phyloP scores from a whole-genome alignment of 1,140 invertebrate genomes.

The Pogonomyrmex barbatus region DNA sequence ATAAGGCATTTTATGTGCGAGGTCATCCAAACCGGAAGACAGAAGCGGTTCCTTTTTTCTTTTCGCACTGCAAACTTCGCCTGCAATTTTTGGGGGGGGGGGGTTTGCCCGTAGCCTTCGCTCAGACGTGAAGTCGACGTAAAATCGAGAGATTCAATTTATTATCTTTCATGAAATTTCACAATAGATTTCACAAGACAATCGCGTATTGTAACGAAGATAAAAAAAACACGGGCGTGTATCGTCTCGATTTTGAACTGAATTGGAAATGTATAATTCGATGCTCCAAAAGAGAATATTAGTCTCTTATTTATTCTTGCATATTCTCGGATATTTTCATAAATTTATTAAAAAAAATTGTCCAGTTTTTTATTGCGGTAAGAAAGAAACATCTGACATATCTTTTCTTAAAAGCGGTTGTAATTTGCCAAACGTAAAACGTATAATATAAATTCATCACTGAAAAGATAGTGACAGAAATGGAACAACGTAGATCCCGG shows the following conservation, averaged over 20 bases:
- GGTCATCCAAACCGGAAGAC: neutral
- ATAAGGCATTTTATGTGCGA: slow-evolving; percentile 22
- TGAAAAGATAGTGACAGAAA: neutral
- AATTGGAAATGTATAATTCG: neutral
- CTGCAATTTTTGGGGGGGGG: neutral
- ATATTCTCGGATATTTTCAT: neutral
- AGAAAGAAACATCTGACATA: neutral
- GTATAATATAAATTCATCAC: neutral
- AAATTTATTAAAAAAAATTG: neutral
- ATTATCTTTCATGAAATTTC: slow-evolving; percentile 19
- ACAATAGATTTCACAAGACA: neutral
- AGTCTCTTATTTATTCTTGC: too few relatives aligned
- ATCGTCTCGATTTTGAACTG: neutral
- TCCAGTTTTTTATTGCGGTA: neutral
- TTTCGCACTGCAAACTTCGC: neutral
- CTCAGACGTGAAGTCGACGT: neutral
- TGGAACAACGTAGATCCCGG: neutral
- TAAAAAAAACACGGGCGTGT: neutral
- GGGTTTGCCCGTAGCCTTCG: neutral
- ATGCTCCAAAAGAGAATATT: neutral
- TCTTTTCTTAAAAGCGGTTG: neutral
- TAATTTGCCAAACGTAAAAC: neutral
- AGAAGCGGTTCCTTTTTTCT: neutral
- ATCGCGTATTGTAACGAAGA: neutral
- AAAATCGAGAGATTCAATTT: slow-evolving; percentile 10